phyloP scores from a whole-genome alignment of 2,797 vertebrate species.

The Scleropages formosus region DNA sequence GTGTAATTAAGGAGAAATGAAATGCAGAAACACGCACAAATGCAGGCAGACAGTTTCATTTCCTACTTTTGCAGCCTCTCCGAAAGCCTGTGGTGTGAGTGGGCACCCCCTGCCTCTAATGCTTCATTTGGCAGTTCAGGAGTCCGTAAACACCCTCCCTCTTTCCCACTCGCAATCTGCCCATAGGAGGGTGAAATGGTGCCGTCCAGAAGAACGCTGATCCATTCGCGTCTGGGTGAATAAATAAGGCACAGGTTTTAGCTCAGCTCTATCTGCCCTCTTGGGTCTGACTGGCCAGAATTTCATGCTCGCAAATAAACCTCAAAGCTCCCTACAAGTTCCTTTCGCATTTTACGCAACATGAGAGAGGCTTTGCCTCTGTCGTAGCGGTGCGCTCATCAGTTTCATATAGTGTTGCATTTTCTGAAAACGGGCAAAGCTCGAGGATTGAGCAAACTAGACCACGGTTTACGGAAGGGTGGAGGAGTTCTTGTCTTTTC shows the following conservation, averaged over 20 bases:
- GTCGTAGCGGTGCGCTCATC: constrained; percentile 18
- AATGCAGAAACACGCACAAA: not conserved
- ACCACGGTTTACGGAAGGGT: no score
- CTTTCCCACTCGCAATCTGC: constrained; percentile 15
- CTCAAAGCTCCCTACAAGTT: not conserved
- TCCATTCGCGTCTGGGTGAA: constrained; percentile 12
- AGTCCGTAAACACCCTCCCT: constrained; percentile 9
- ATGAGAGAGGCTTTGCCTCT: not conserved
- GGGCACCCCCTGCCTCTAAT: not conserved
- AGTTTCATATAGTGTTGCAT: constrained; percentile 12
- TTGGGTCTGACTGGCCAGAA: constrained; percentile 14
- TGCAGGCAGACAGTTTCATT: constrained; percentile 17
- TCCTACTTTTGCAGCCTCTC: constrained; percentile 7
- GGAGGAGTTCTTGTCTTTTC: no score
- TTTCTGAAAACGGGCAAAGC: not conserved
- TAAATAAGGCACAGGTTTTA: constrained; percentile 32
- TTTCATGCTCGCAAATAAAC: constrained; percentile 3
- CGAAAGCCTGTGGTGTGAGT: not conserved
- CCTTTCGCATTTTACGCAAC: constrained; percentile 14
- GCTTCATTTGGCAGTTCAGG: constrained; percentile 24
- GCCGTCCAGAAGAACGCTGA: constrained; percentile 10
- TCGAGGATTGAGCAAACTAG: no score
- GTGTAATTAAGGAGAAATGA: no score
- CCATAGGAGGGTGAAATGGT: no score
- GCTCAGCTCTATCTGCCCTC: constrained; percentile 27